phyloP scores from a whole-genome alignment of 2,888 invertebrate genomes.

The Phaedon cochleariae region DNA sequence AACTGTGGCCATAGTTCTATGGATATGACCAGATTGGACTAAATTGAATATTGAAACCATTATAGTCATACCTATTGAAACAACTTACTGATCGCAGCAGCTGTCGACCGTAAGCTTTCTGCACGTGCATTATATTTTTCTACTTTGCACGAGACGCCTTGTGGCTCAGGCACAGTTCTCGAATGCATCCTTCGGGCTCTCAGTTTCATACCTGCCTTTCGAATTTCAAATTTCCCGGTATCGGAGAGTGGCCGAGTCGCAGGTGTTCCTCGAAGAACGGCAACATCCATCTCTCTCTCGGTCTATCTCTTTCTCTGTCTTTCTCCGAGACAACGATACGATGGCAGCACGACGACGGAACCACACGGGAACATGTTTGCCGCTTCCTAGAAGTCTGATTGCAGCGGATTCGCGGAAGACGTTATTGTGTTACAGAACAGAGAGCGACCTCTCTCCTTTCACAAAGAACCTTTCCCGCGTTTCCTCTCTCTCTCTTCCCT shows the following conservation, averaged over 20 bases:
- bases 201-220: constrained; percentile 37
- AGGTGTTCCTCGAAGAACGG: constrained; percentile 37
- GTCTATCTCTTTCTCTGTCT: no score
- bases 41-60: no score
- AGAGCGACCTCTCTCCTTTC: not conserved
- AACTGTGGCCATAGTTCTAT: no score
- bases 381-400: constrained; percentile 58
- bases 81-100: no score
- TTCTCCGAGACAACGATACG: no score
- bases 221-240: constrained; percentile 43
- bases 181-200: constrained; percentile 13
- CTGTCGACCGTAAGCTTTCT: no score
- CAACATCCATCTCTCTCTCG: constrained; percentile 5
- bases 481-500: no score
- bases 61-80: no score
- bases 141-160: not conserved
- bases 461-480: no score
- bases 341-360: not conserved
- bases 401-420: constrained; percentile 55
- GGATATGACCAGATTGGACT: no score
- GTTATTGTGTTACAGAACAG: not conserved
- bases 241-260: constrained; percentile 31
- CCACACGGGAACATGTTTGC: constrained; percentile 22
- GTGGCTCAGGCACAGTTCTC: constrained; percentile 15
- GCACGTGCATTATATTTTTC: no score